These are phyloP conservation scores for Enteromius argenteus DNA, from an alignment of 2,797 vertebrate species.

Conservation along the genomic window DNA sequence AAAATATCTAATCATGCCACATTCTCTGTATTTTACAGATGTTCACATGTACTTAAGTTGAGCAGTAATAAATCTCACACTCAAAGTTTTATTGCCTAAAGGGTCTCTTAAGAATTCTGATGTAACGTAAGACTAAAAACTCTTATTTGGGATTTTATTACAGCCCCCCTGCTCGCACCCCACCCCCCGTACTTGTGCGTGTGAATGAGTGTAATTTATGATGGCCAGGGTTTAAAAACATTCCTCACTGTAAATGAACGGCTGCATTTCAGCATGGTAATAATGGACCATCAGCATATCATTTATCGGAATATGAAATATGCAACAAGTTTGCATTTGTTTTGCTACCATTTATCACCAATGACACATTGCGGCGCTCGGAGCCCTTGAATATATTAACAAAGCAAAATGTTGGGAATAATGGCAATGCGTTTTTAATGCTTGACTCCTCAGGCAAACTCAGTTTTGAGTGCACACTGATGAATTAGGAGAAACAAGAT, in stretches of 20 bases:
- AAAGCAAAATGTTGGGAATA: constrained; percentile 57
- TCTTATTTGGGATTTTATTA: constrained; percentile 40
- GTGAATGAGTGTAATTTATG: constrained; percentile 70
- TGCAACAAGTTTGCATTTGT: constrained; percentile 71
- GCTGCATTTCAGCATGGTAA: constrained; percentile 62
- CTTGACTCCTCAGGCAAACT: constrained; percentile 36
- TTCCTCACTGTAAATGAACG: constrained; percentile 68
- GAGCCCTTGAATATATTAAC: constrained; percentile 58
- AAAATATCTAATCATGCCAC: constrained; percentile 20
- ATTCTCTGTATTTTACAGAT: constrained; percentile 34
- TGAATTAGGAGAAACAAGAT: constrained; percentile 47
- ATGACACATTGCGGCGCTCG: constrained; percentile 32
- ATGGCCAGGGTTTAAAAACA: constrained; percentile 67
- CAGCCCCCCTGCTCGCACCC: neutral
- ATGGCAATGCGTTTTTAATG: constrained; percentile 54
- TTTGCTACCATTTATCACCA: constrained; percentile 68
- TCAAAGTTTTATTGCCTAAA: constrained; percentile 26
- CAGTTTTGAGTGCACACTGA: constrained; percentile 34
- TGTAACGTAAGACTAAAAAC: constrained; percentile 40
- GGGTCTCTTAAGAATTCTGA: constrained; percentile 37
- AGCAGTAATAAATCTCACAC: constrained; percentile 41
- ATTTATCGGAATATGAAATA: constrained; percentile 76
- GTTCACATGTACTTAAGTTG: constrained; percentile 15
- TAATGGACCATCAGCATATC: constrained; percentile 69
- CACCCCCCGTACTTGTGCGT: neutral